Conservation (phyloP, 1,140 invertebrate species). For the Platorchestia sp. region DNA sequence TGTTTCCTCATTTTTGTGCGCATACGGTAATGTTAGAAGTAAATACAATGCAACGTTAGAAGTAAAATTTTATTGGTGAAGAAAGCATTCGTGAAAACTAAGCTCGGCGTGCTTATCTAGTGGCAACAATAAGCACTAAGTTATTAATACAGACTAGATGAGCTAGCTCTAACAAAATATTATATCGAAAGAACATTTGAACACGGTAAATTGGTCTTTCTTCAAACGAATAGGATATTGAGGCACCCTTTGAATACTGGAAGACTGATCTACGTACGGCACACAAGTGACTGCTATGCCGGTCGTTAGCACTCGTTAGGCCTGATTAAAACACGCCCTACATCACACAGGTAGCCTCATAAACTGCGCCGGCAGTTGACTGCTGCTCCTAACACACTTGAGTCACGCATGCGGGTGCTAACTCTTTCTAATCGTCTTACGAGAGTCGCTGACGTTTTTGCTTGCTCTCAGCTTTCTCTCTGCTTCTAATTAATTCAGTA, state of each 20-base stretch:
- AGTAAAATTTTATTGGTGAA: no score
- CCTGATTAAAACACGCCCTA: neutral
- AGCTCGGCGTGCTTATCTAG: no score
- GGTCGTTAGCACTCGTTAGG: neutral
- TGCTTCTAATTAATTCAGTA: neutral
- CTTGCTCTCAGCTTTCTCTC: neutral
- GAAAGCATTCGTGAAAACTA: neutral
- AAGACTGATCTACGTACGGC: neutral
- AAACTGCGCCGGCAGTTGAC: neutral
- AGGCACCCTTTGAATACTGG: neutral
- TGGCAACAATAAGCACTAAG: neutral
- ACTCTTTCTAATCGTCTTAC: neutral
- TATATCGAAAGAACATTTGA: neutral
- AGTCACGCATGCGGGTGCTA: neutral
- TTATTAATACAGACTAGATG: neutral
- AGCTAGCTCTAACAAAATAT: neutral
- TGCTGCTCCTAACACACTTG: neutral
- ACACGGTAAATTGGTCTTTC: neutral
- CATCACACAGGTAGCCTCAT: constrained; percentile 21
- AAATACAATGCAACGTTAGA: no score
- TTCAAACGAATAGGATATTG: neutral
- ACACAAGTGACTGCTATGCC: neutral
- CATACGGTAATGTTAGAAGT: no score
- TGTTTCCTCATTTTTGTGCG: no score
- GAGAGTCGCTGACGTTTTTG: neutral